These are phyloP conservation scores for Procambarus virginalis DNA, from an alignment of 1,140 invertebrate genomes.

Conservation along the genomic window DNA sequence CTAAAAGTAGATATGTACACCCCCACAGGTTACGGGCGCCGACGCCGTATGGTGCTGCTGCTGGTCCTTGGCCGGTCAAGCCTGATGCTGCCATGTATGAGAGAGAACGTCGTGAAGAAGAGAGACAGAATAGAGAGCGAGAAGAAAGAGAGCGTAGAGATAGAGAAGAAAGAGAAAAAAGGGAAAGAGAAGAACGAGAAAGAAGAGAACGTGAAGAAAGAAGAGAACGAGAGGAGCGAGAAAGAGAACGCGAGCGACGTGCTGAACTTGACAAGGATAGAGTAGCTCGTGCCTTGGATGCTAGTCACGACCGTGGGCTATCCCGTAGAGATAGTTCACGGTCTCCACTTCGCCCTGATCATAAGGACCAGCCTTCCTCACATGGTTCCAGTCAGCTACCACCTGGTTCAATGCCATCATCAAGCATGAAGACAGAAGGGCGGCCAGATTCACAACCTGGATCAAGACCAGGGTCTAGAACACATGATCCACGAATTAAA, in stretches of 20 bases:
- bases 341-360: conserved; percentile 64
- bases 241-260: conserved; percentile 63
- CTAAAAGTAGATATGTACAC: neutral
- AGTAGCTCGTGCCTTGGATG: conserved; percentile 55
- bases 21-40: conserved; percentile 64
- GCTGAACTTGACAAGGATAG: conserved; percentile 63
- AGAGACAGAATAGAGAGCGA: conserved; percentile 61
- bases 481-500: conserved; percentile 54
- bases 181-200: conserved; percentile 51
- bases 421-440: conserved; percentile 55
- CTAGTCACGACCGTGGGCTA: conserved; percentile 57
- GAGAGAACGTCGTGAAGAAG: conserved; percentile 61
- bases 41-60: conserved; percentile 59
- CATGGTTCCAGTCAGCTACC: conserved; percentile 33
- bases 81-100: conserved; percentile 63
- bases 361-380: conserved; percentile 36
- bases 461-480: conserved; percentile 63
- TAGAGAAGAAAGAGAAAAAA: conserved; percentile 62
- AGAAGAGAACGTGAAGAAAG: conserved; percentile 55
- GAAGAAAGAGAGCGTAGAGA: conserved; percentile 65
- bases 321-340: conserved; percentile 65
- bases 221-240: conserved; percentile 44
- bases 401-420: conserved; percentile 24
- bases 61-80: conserved; percentile 65
- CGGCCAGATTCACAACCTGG: conserved; percentile 66